Evolutionary conservation across 1,140 invertebrate species (phyloP).

Genomic region (Bombus picipes): DNA sequence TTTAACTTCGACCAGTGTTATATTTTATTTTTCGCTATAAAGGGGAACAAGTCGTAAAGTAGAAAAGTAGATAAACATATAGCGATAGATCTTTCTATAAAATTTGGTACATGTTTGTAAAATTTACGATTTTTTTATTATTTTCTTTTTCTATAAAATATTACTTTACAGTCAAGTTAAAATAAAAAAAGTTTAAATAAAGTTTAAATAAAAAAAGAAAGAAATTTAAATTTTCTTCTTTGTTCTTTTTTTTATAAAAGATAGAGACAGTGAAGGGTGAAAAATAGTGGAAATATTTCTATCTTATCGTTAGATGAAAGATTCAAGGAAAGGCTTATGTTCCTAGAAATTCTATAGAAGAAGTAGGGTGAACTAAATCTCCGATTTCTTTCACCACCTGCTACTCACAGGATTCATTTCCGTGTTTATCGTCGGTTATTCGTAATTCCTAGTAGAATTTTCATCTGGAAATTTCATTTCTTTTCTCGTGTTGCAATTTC

Average conservation of each 20-base stretch:
- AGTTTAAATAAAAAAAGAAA: too few species aligned
- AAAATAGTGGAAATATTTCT: constrained; percentile 38
- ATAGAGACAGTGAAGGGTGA: constrained; percentile 7
- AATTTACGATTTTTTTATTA: too few species aligned
- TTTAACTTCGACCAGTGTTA: neutral
- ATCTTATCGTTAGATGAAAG: neutral
- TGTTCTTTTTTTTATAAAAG: neutral
- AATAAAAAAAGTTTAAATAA: too few species aligned
- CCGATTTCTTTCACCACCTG: constrained; percentile 54
- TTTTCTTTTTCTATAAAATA: too few species aligned
- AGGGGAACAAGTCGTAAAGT: neutral
- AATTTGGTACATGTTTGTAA: too few species aligned
- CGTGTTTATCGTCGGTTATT: constrained; percentile 21
- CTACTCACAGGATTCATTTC: constrained; percentile 43
- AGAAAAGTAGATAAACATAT: neutral
- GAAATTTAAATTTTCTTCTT: neutral
- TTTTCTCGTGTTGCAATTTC: neutral
- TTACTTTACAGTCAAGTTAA: too few species aligned
- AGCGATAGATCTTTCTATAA: too few species aligned
- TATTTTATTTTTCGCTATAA: neutral
- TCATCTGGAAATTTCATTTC: constrained; percentile 22
- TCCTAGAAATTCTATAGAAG: constrained; percentile 34
- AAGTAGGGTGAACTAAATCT: constrained; percentile 52
- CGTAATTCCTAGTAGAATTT: constrained; percentile 17
- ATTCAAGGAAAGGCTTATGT: constrained; percentile 34